Conservation (phyloP, 2,888 invertebrate species). For the Andrena chrysosceles region DNA sequence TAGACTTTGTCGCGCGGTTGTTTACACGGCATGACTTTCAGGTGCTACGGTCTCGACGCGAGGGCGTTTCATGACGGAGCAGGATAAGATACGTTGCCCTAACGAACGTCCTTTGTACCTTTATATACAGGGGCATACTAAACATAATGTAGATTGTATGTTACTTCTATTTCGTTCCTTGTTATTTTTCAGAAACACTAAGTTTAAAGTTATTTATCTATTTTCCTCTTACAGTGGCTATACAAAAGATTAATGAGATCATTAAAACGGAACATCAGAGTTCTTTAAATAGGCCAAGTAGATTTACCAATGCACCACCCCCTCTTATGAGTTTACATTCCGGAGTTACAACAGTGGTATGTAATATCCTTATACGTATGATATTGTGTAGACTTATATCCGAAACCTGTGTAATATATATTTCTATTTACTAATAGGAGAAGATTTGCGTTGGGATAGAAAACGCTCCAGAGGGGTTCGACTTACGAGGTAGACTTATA, state of each 20-base stretch:
- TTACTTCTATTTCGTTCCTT: slow-evolving; percentile 30
- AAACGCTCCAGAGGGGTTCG: slow-evolving; percentile 91
- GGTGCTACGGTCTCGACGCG: slow-evolving; percentile 87
- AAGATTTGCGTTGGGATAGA: slow-evolving; percentile 92
- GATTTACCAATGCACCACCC: slow-evolving; percentile 84
- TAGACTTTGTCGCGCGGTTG: neutral
- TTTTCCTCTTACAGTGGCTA: slow-evolving; percentile 84
- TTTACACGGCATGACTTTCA: slow-evolving; percentile 78
- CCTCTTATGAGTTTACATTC: slow-evolving; percentile 85
- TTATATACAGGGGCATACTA: slow-evolving; percentile 86
- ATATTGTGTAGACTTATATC: slow-evolving; percentile 1
- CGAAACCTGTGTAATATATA: neutral
- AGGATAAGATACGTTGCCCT: slow-evolving; percentile 85
- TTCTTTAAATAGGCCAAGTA: slow-evolving; percentile 83
- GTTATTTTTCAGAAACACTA: neutral
- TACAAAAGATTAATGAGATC: slow-evolving; percentile 86
- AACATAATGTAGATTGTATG: slow-evolving; percentile 85
- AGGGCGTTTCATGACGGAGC: slow-evolving; percentile 86
- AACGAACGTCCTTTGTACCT: slow-evolving; percentile 86
- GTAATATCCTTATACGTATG: slow-evolving; percentile 28
- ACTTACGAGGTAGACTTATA: slow-evolving; percentile 90
- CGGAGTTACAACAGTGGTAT: slow-evolving; percentile 80
- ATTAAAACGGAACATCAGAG: slow-evolving; percentile 84
- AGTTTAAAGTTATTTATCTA: neutral
- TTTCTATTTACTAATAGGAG: slow-evolving; percentile 85